Evolutionary conservation across 64 coral and sea anemone species (phyloP), one percentile per base, ranked within the genome.

Genomic region (Porites australiensis): DNA sequence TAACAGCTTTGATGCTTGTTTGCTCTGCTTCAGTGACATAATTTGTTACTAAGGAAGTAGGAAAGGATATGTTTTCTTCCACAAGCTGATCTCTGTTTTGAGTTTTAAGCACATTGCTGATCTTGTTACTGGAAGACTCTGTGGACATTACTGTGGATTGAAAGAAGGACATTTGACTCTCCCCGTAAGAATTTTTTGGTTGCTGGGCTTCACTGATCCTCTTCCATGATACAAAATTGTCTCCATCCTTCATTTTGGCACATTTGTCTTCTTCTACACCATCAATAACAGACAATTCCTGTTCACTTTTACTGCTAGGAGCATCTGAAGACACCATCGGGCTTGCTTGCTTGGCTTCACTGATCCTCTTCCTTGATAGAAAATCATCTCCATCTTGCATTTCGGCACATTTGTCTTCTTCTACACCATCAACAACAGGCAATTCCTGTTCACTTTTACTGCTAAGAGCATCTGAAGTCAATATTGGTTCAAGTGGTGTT

Each of bases 21-120:
- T 77, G 61, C 50, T 89, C 88, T 44, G 75, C 75, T 70, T 89
- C 47, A n/a, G 88, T 89, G 16, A 50, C n/a, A 64, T 64, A 50
- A 11, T 61, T 8, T 65, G 37, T 82, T 63, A 13, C 15, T 45
- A 44, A 9, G 21, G 81, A 49, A 67, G 19, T 19, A 16, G 64
- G 5, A 50, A 49, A 82, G 16, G 23, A 82, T 62, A 2, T 76
- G 22, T 84, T 44, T 6, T n/a, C 7, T 8, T 84, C 81, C 50
- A 69, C 44, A 13, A 18, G 7, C 5, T 21, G 3, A 0, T 14
- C 44, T 13, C 19, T 69, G 9, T 16, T 61, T 44, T 57, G 37
- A 45, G 15, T 14, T 14, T 18, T 47, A 5, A 14, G 37, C 16
- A 65, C 43, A 65, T 63, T 62, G 27, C 18, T 63, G 63, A 18